Base-by-base conservation (phyloP, 2,888 invertebrate species). In the Drosophila sordidapex region DNA sequence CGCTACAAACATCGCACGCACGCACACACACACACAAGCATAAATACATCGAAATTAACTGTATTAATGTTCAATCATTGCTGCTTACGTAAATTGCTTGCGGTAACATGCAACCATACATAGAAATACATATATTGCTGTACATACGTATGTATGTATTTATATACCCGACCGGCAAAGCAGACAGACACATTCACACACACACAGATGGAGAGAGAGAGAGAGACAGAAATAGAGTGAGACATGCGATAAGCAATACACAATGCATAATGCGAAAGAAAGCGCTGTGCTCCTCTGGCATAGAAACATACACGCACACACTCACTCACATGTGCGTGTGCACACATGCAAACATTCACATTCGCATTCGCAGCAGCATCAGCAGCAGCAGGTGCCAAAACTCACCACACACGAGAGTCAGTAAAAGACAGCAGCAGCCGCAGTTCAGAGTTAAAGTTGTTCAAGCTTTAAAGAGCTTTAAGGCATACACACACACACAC, bases 301-400 rank as follows among this genome's bases (percentile, higher is more conserved):
- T 46, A 46, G 25, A 46, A 46, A 46, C 21, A 43, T 43, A 43
- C 13, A 25, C 46, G 15, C 15, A 46, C 46, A 46, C 15, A 46
- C 46, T 25, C 15, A 15, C 15, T 46, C 15, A 25, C 46, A 46
- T 25, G 46, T 46, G 8, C 46, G 25, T 25, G 8, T 46, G 46
- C 15, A 46, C 52, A 27, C 21, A 56, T 36, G 7, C 43, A 63
- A 33, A 38, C 13, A 27, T 21, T 49, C 10, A 53, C 21, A 25
- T 21, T 49, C 15, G 10, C 33, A 33, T 33, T 33, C 33, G 33
- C 33, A 33, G 33, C 29, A 18, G 36, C 21, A 43, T 13, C 46
- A 46, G 13, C 46, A 43, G 13, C 58, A 63, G 80, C 85, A 85
- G 86, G 83, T 79, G 76, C 73, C 76, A 70, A 68, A 81, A 83